Conservation (phyloP, 2,113 vertebrate species). For the Pollimyrus isidori region DNA sequence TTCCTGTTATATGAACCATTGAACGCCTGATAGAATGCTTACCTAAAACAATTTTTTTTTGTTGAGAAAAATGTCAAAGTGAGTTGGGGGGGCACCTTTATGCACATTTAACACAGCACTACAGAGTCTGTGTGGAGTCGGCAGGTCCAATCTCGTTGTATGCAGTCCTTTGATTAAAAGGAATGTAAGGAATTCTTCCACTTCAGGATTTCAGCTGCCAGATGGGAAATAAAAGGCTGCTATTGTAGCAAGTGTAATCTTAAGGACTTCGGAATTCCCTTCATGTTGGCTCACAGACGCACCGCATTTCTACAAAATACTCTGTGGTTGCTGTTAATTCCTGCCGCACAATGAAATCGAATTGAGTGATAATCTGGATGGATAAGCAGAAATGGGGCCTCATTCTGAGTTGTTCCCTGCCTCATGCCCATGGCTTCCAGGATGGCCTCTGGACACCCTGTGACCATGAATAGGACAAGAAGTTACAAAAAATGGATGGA, state of each 20-base stretch:
- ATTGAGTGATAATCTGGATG: background rate
- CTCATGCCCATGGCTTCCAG: background rate
- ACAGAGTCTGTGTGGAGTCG: slow-evolving; percentile 17
- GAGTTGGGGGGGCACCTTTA: background rate
- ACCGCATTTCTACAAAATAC: background rate
- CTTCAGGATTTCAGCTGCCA: slow-evolving; percentile 30
- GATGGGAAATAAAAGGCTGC: slow-evolving; percentile 40
- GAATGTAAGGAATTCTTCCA: slow-evolving; percentile 43
- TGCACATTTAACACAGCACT: slow-evolving; percentile 3
- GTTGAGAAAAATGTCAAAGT: slow-evolving; percentile 10
- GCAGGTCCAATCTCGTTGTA: slow-evolving; percentile 29
- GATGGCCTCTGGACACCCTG: background rate
- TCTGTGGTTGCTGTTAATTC: background rate
- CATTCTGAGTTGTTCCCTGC: background rate
- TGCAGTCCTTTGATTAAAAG: slow-evolving; percentile 43
- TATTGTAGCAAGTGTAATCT: slow-evolving; percentile 37
- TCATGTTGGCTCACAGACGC: slow-evolving; percentile 15
- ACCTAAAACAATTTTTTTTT: background rate
- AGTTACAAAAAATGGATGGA: background rate
- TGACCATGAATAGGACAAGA: background rate
- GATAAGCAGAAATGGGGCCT: background rate
- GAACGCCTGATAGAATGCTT: background rate
- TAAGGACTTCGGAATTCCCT: slow-evolving; percentile 28
- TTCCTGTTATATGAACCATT: background rate
- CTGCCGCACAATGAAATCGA: background rate